A percentile compares a stretch with the other conserved stretches of the same genome.
phyloP scores from a whole-genome alignment of 2,113 vertebrate genomes.

The Anarrhichthys ocellatus region DNA sequence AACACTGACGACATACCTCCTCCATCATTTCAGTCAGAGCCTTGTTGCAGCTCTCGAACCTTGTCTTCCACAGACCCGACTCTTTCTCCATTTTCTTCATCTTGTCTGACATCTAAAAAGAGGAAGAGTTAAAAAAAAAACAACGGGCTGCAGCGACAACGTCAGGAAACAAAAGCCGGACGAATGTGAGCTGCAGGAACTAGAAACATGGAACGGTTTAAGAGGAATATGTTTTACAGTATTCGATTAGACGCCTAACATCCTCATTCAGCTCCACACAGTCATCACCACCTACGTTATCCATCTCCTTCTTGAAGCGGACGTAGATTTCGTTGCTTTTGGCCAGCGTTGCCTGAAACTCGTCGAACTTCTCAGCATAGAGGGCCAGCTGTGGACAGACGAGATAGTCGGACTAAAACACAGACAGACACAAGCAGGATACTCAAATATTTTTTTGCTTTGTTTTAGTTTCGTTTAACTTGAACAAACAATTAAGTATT shows the following conservation, averaged over 20 bases:
- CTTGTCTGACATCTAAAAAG: slow-evolving; percentile 92
- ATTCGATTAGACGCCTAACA: too few relatives aligned
- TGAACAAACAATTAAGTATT: neutral
- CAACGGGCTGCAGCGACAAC: neutral
- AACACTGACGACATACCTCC: slow-evolving; percentile 82
- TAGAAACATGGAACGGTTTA: neutral
- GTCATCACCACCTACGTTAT: slow-evolving; percentile 87
- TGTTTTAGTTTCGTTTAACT: neutral
- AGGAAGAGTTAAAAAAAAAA: neutral
- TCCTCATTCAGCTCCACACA: neutral
- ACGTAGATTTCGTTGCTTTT: slow-evolving; percentile 97
- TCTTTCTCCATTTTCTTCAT: slow-evolving; percentile 98
- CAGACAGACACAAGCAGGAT: neutral
- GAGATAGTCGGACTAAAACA: neutral
- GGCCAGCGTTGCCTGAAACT: slow-evolving; percentile 93
- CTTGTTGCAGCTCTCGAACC: slow-evolving; percentile 97
- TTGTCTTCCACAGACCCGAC: slow-evolving; percentile 91
- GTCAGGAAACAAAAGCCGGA: neutral
- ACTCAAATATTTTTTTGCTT: neutral
- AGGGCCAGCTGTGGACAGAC: slow-evolving; percentile 87
- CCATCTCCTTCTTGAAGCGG: slow-evolving; percentile 97
- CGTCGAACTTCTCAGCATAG: slow-evolving; percentile 96
- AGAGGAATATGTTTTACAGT: too few relatives aligned
- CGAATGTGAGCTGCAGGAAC: neutral
- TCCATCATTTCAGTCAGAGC: slow-evolving; percentile 94